Evolutionary conservation across 2,113 vertebrate genomes (phyloP), one percentile per base, ranked within the genome.

Genomic region (Pica pica): DNA sequence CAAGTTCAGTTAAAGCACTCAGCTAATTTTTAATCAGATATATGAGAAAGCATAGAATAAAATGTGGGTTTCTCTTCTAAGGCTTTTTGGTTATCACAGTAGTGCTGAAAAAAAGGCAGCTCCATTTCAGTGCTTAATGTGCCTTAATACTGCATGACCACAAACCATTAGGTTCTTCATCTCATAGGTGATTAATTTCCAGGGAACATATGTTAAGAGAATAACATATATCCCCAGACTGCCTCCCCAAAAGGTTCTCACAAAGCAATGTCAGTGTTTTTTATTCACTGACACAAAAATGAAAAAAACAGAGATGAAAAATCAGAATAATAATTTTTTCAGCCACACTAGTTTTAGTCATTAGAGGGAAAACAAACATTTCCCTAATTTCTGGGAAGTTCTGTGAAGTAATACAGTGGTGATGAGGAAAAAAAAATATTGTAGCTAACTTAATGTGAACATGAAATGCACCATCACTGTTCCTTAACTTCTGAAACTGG

Each of bases 1-100:
- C 49, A 16, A 67, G 47, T 56, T 92, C 50, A 59, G 47, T 74
- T 88, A 86, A 85, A 93, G 55, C 60, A 79, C 53, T 73, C 20
- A 41, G 73, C 47, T 97, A 71, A 80, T 88, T 93, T 90, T 86
- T 90, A 92, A 83, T 86, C 83, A 92, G 42, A 22, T 60, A 11
- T 74, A 83, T 31, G 68, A 64, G 90, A 71, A 87, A 77, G 2
- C 56, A 64, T 30, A 64, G 78, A 67, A 68, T 76, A 41, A 87
- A 31, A n/a, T 13, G 47, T 44, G 39, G 22, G 13, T 88, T 93
- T 77, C 20, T 86, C 88, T 80, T 68, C 55, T 44, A 53, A 70
- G n/a, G 16, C 31, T 81, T 67, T 15, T 11, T 90, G 56, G 24
- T 19, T 77, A 13, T 77, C 0, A 3, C 47, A 46, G 42, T 24